Percentiles rank a stretch among this genome's conserved stretches.
phyloP scores from a whole-genome alignment of 2,113 vertebrate species.

The Entomyzon cyanotis region DNA sequence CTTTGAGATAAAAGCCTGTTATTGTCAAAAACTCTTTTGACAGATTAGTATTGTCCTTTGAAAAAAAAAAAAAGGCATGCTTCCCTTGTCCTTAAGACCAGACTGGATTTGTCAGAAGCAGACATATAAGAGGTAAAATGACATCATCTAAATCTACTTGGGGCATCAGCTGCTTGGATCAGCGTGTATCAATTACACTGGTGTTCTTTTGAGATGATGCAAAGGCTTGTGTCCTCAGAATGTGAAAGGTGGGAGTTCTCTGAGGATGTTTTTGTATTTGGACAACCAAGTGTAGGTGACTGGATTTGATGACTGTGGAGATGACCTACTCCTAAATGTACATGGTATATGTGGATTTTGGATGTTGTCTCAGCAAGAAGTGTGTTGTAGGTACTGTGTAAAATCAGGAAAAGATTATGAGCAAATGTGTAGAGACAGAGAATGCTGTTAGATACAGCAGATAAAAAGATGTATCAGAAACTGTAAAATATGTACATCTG shows the following conservation, averaged over 20 bases:
- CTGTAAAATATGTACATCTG: not conserved
- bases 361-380: not conserved
- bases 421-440: not conserved
- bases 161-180: not conserved
- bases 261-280: not conserved
- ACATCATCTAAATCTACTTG: not conserved
- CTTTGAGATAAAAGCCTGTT: constrained; percentile 51
- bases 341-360: not conserved
- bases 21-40: not conserved
- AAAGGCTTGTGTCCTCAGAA: not conserved
- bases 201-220: not conserved
- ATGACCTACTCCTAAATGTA: not conserved
- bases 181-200: not conserved
- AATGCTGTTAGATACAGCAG: not conserved
- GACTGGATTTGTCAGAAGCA: not conserved
- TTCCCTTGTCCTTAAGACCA: not conserved
- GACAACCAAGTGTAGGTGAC: not conserved
- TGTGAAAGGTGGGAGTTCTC: not conserved
- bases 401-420: not conserved
- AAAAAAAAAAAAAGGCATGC: not conserved
- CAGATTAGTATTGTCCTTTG: not conserved
- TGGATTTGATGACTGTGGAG: not conserved
- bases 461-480: not conserved
- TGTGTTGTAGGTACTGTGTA: not conserved
- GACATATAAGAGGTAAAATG: not conserved